Evolutionary conservation across 1,140 invertebrate species (phyloP).

Genomic region (Aphelenchoides avenae): DNA sequence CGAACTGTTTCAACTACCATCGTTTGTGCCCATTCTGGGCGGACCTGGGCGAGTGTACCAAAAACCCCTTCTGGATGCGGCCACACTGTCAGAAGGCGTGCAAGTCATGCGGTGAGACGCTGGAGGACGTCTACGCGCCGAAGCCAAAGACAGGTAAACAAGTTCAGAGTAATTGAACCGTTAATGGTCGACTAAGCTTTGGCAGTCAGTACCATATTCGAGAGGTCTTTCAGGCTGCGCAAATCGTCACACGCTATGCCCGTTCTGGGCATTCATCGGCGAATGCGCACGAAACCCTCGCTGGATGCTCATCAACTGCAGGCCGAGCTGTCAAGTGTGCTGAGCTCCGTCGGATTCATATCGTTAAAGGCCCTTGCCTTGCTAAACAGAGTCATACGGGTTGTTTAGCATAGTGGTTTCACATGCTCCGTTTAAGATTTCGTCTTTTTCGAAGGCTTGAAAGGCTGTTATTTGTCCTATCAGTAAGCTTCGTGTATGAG

Average conservation of each 20-base stretch:
- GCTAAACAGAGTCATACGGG: too few species aligned
- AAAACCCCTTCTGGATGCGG: slow-evolving; percentile 48
- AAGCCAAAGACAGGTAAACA: slow-evolving; percentile 1
- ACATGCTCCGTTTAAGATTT: too few species aligned
- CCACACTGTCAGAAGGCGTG: slow-evolving; percentile 43
- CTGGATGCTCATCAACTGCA: slow-evolving; percentile 38
- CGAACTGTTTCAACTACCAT: slow-evolving; percentile 40
- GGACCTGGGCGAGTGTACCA: slow-evolving; percentile 44
- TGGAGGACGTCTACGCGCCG: slow-evolving; percentile 37
- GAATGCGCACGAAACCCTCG: slow-evolving; percentile 40
- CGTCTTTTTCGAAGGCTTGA: too few species aligned
- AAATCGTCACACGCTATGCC: slow-evolving; percentile 38
- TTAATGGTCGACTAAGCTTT: slow-evolving; percentile 3
- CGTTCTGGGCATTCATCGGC: slow-evolving; percentile 47
- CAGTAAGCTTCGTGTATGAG: too few species aligned
- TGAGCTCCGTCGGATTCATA: too few species aligned
- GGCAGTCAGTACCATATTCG: neutral
- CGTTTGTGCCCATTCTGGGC: slow-evolving; percentile 41
- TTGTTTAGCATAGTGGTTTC: too few species aligned
- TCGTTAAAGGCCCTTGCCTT: too few species aligned
- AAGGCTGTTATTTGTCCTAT: too few species aligned
- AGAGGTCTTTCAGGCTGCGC: slow-evolving; percentile 11
- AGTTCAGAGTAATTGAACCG: neutral
- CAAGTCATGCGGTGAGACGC: slow-evolving; percentile 36
- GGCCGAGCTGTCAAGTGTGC: slow-evolving; percentile 38